phyloP scores from a whole-genome alignment of 2,113 vertebrate genomes.

The Gallinago jamesoni region DNA sequence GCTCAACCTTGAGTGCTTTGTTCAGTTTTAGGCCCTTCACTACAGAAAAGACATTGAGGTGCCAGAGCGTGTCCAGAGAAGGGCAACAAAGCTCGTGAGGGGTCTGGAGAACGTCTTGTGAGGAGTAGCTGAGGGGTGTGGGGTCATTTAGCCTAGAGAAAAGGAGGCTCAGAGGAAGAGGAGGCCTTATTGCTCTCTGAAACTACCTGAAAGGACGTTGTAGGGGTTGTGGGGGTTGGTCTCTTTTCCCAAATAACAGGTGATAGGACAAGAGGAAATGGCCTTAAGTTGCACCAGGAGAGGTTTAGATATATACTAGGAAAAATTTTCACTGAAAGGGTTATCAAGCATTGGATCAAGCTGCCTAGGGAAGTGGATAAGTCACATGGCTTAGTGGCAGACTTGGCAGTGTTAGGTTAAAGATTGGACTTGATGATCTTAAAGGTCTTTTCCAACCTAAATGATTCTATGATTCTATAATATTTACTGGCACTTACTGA shows the following conservation, averaged over 20 bases:
- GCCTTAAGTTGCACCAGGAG: background rate
- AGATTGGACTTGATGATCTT: background rate
- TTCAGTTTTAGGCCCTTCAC: background rate
- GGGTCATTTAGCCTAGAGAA: background rate
- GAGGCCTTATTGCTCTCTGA: background rate
- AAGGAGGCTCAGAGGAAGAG: background rate
- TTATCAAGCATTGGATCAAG: background rate
- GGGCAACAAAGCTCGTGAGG: background rate
- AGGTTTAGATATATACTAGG: background rate
- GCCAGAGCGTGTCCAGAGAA: background rate
- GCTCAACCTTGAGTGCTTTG: background rate
- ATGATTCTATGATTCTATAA: background rate
- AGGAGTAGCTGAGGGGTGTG: background rate
- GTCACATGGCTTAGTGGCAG: background rate
- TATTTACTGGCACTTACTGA: background rate
- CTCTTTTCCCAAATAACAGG: background rate
- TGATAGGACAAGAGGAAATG: background rate
- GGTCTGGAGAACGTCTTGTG: background rate
- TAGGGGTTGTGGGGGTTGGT: background rate
- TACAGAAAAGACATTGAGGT: background rate
- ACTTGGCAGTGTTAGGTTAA: background rate
- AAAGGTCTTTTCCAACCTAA: background rate
- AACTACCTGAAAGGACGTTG: background rate
- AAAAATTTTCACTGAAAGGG: background rate
- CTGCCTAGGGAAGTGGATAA: background rate